phyloP scores from a whole-genome alignment of 2,113 vertebrate species.

The Rynchops niger region DNA sequence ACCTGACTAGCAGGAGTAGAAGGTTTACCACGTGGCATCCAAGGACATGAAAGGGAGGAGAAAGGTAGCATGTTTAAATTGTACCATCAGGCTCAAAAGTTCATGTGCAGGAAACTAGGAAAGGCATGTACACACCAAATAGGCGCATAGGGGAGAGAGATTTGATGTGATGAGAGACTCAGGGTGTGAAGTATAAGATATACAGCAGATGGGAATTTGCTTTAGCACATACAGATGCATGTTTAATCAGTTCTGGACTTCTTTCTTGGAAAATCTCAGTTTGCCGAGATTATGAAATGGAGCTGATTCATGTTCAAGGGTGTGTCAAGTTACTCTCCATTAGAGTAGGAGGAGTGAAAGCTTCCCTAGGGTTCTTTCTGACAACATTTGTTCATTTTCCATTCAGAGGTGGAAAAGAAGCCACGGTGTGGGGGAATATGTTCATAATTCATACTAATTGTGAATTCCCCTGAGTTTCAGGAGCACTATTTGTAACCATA shows the following conservation, averaged over 20 bases:
- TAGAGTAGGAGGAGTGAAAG: not conserved
- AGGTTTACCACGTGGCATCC: not conserved
- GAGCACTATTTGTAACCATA: not conserved
- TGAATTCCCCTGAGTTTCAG: not conserved
- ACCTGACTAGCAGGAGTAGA: not conserved
- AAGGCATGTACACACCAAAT: not conserved
- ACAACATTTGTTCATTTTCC: not conserved
- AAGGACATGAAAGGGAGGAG: not conserved
- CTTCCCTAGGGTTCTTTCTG: not conserved
- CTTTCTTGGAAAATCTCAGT: not conserved
- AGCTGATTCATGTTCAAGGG: not conserved
- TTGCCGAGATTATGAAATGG: constrained; percentile 9
- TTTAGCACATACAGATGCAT: not conserved
- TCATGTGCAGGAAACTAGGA: not conserved
- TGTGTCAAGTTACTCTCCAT: not conserved
- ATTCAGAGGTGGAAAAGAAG: not conserved
- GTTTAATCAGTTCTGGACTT: not conserved
- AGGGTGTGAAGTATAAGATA: not conserved
- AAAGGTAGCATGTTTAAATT: not conserved
- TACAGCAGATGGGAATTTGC: not conserved
- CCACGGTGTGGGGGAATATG: not conserved
- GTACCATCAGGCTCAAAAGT: not conserved
- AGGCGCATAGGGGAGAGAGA: not conserved
- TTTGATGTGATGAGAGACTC: not conserved
- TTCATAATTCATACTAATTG: not conserved